Base-by-base conservation (phyloP, 2,888 invertebrate genomes). In the Cataglyphis altisquamis region DNA sequence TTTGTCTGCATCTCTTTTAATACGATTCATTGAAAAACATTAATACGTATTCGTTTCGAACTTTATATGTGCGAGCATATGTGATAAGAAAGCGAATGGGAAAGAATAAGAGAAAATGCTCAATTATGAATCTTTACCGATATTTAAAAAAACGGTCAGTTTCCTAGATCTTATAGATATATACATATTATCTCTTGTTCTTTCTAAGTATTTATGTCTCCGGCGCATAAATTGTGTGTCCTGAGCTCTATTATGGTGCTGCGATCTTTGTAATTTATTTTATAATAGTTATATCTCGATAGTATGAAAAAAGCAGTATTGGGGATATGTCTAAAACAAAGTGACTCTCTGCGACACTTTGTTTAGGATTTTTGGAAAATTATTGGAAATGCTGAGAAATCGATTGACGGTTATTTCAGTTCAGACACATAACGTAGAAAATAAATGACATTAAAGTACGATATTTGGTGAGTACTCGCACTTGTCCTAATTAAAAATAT, bases 391-490 rank as follows among this genome's bases (percentile, higher is more conserved):
- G 73, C 66, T 67, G 81, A 85, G 81, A 85, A 78, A 83, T 87
- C 55, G 74, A 36, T 83, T 83, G 78, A 83, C 84, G 75, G 70
- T 86, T n/a, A 86, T 86, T 89, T 90, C 77, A 67, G 78, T 90
- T 90, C 80, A 85, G 84, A 68, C 77, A 68, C 80, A 84, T 85
- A 84, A 80, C 88, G 75, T 90, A 90, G 88, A 39, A 15, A 89
- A 90, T 90, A 90, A 90, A 90, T 86, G 75, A 90, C 62, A 87
- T 87, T 86, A 83, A 87, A 83, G 25, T 74, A 84, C 55, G 60
- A 48, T 25, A 45, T 25, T n/a, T 78, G 21, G 45, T 78, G 60
- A 72, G 15, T 32, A 21, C 21, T 12, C 57, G 45, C 72, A 70
- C 25, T 60, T 57, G 57, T 57, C 57, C 60, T 21, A 32, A 78